Percentiles rank a stretch among this genome's conserved stretches.
Evolutionary conservation across 2,113 vertebrate genomes (phyloP).

Genomic region (Phodopus roborovskii): DNA sequence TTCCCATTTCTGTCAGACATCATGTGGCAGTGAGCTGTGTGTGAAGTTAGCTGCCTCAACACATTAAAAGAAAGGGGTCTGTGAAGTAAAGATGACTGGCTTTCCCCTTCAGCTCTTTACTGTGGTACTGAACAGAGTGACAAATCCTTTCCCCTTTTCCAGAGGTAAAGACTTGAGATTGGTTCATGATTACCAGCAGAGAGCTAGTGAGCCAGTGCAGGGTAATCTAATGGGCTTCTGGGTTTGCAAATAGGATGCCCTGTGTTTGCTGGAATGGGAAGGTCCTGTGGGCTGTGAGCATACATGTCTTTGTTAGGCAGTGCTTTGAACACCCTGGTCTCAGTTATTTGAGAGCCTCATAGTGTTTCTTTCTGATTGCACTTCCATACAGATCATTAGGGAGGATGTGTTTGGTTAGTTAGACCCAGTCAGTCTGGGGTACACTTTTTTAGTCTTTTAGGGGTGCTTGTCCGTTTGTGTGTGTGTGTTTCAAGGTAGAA

Average conservation of each 20-base stretch:
- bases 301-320: neutral
- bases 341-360: conserved; percentile 8
- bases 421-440: neutral
- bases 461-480: neutral
- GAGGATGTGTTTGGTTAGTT: neutral
- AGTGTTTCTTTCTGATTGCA: conserved; percentile 1
- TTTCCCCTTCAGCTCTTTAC: conserved; percentile 38
- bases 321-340: neutral
- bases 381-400: neutral
- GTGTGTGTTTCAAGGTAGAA: neutral
- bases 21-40: conserved; percentile 52
- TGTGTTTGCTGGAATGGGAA: neutral
- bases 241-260: conserved; percentile 36
- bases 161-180: conserved; percentile 1
- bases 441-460: neutral
- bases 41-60: conserved; percentile 48
- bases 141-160: conserved; percentile 42
- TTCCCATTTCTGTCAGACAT: conserved; percentile 40
- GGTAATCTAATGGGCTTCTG: neutral
- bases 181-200: conserved; percentile 16
- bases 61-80: conserved; percentile 54
- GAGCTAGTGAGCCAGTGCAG: conserved; percentile 24
- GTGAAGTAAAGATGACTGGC: conserved; percentile 1
- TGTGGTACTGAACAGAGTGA: conserved; percentile 10
- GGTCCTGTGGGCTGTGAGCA: neutral